phyloP scores from a whole-genome alignment of 2,113 vertebrate genomes.

The Peromyscus californicus region DNA sequence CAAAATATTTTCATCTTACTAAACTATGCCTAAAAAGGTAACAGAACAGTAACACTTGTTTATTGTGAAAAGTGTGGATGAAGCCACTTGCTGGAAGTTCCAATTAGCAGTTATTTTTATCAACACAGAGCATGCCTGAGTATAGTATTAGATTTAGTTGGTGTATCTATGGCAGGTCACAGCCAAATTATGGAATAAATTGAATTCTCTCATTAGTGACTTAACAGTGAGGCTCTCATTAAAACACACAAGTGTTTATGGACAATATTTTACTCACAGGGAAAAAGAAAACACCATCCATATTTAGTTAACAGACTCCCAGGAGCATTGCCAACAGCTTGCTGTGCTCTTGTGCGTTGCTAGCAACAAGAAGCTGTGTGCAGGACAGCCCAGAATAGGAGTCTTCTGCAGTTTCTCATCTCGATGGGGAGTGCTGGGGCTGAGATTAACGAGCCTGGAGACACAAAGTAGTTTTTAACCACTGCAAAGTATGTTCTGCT shows the following conservation, averaged over 20 bases:
- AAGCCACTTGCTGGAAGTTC: not conserved
- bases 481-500: constrained; percentile 37
- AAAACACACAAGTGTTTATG: constrained; percentile 37
- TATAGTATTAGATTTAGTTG: not conserved
- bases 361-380: constrained; percentile 79
- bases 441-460: constrained; percentile 36
- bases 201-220: not conserved
- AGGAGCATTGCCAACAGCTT: constrained; percentile 23
- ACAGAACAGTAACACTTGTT: not conserved
- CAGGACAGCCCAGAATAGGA: not conserved
- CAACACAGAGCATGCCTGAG: not conserved
- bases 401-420: constrained; percentile 82
- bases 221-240: not conserved
- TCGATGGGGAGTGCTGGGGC: not conserved
- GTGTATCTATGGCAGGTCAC: not conserved
- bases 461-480: constrained; percentile 11
- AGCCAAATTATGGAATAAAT: not conserved
- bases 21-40: not conserved
- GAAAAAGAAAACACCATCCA: constrained; percentile 33
- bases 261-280: constrained; percentile 43
- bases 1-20: not conserved
- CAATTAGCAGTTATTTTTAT: not conserved
- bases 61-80: not conserved
- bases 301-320: constrained; percentile 74
- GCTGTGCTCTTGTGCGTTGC: constrained; percentile 74